A percentile compares a stretch with the other conserved stretches of the same genome.
phyloP scores from a whole-genome alignment of 1,140 invertebrate species.

The Apis cerana region DNA sequence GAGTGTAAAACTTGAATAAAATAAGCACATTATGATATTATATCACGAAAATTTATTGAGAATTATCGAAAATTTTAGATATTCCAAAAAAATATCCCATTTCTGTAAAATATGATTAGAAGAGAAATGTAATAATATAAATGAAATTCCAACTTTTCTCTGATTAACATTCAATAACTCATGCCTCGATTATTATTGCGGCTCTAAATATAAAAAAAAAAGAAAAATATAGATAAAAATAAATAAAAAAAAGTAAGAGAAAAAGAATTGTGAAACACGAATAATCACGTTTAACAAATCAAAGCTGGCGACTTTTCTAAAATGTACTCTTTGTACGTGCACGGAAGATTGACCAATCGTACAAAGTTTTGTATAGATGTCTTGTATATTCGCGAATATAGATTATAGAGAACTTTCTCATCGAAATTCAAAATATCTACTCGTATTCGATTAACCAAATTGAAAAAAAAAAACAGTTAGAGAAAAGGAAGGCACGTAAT shows the following conservation, averaged over 20 bases:
- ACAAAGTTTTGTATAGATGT: background rate
- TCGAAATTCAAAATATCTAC: background rate
- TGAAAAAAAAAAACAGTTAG: no score
- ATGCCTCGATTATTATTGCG: background rate
- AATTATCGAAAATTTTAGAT: background rate
- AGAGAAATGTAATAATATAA: no score
- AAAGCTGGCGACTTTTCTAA: background rate
- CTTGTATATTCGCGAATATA: background rate
- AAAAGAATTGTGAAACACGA: background rate
- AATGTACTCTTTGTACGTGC: constrained; percentile 15
- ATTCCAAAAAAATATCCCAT: background rate
- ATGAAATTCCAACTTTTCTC: background rate
- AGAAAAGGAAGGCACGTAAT: background rate
- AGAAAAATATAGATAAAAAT: background rate
- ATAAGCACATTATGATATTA: no score
- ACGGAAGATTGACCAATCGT: background rate
- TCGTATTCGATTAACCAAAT: background rate
- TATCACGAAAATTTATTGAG: no score
- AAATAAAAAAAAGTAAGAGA: background rate
- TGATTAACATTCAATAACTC: background rate
- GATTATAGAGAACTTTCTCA: no score
- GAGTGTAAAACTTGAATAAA: constrained; percentile 58
- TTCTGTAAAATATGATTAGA: background rate
- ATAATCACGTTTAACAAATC: background rate
- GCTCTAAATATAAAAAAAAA: background rate